These are phyloP conservation scores for Trachymyrmex cornetzi DNA, from an alignment of 1,140 invertebrate species.

Conservation along the genomic window DNA sequence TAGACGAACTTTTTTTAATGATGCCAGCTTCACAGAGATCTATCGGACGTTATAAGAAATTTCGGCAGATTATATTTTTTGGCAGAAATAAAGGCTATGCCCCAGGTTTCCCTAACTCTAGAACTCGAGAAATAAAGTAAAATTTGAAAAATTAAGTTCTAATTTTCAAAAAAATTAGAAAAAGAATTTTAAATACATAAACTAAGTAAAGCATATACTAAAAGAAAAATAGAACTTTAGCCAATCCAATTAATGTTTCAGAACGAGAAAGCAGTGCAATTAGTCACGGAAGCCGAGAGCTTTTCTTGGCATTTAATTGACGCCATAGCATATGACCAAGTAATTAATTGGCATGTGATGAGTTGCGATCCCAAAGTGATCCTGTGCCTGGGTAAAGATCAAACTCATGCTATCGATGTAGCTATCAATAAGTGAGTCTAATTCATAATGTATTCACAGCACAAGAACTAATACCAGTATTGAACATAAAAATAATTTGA, in stretches of 20 bases:
- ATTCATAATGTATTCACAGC: slow-evolving; percentile 5
- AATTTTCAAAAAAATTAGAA: slow-evolving; percentile 6
- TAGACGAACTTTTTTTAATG: too few relatives aligned
- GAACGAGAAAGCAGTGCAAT: slow-evolving; percentile 86
- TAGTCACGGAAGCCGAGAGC: slow-evolving; percentile 89
- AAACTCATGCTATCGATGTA: slow-evolving; percentile 86
- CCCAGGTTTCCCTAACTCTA: background rate
- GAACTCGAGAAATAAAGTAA: background rate
- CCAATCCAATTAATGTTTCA: slow-evolving; percentile 72
- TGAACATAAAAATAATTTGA: slow-evolving; percentile 57
- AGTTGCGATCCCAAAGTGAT: slow-evolving; percentile 92
- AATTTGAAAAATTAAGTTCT: background rate
- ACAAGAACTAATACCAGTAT: slow-evolving; percentile 14
- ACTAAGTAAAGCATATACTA: background rate
- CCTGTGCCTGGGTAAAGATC: slow-evolving; percentile 85
- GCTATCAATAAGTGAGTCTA: slow-evolving; percentile 86
- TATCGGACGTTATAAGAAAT: too few relatives aligned
- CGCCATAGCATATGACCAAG: slow-evolving; percentile 89
- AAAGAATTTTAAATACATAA: background rate
- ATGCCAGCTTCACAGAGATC: too few relatives aligned
- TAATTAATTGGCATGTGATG: slow-evolving; percentile 93
- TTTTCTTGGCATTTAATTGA: slow-evolving; percentile 92
- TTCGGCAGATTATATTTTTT: too few relatives aligned
- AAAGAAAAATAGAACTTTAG: slow-evolving; percentile 9
- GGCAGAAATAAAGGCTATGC: too few relatives aligned